Evolutionary conservation across 2,888 invertebrate species (phyloP).

Genomic region (Baronia brevicornis): DNA sequence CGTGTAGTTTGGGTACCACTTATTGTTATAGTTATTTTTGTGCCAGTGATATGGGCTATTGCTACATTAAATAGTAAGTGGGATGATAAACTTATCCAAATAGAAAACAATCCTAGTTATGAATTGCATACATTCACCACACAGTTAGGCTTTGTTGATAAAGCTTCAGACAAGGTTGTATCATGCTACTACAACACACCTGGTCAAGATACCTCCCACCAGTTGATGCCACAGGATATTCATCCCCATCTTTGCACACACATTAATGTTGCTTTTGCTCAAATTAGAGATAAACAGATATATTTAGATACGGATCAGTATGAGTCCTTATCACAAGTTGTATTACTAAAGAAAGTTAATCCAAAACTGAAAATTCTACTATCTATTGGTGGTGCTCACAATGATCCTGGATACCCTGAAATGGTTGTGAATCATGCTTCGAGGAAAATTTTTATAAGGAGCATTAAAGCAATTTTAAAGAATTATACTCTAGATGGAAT

Average conservation of each 20-base stretch:
- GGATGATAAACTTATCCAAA: no score
- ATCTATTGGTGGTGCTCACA: constrained; percentile 81
- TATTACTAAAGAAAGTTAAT: constrained; percentile 75
- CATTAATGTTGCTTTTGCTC: constrained; percentile 85
- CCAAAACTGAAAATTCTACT: constrained; percentile 83
- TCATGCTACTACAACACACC: constrained; percentile 84
- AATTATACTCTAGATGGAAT: constrained; percentile 79
- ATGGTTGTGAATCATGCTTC: constrained; percentile 83
- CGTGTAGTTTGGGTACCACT: no score
- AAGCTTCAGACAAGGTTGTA: constrained; percentile 31
- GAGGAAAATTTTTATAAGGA: constrained; percentile 78
- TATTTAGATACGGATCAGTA: constrained; percentile 60
- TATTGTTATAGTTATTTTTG: no score
- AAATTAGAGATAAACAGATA: constrained; percentile 77
- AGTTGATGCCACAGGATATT: constrained; percentile 74
- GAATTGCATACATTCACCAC: constrained; percentile 5
- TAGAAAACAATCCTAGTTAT: constrained; percentile 3
- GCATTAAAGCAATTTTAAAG: constrained; percentile 68
- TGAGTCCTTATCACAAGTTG: constrained; percentile 49
- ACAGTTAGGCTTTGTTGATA: neutral
- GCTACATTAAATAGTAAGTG: no score
- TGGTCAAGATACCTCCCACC: constrained; percentile 25
- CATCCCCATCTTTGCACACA: constrained; percentile 88
- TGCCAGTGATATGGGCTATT: no score
- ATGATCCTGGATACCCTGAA: constrained; percentile 78